Evolutionary conservation across 1,140 invertebrate species (phyloP), one percentile per base, ranked within the genome.

Genomic region (Leptopilina clavipes): DNA sequence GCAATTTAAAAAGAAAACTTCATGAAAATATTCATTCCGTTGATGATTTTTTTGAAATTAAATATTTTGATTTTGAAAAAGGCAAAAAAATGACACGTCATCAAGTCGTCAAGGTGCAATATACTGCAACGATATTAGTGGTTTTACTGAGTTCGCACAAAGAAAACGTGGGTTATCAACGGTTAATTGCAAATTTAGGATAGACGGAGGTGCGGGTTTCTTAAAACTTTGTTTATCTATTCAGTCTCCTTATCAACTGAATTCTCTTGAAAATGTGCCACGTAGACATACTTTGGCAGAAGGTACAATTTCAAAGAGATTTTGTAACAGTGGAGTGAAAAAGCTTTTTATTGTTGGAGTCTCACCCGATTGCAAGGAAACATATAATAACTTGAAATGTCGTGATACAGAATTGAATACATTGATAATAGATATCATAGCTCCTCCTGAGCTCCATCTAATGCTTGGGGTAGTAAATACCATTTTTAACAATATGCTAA

Each of bases 251-350:
- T 1, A 25, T 48, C 43, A 31, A 52, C 8, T 44, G 19, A 45
- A 72, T 17, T 8, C 31, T 12, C 14, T 48, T 48, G 45, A 31
- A 9, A 45, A 44, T 37, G 22, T 43, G 25, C 0, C 3, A 5
- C 22, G 45, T 44, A 71, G 73, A 70, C n/a, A 12, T 73, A 76
- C 43, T 18, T 79, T 76, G 37, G n/a, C 70, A 40, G 43, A 79
- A 37, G 74, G 74, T 18, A 44, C 74, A n/a, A 2, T 19, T 52
- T 44, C 72, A 12, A 77, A 79, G 45, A 71, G 45, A 71, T 76
- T 79, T 72, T 59, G 74, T 72, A 72, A 79, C 71, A 43, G 65
- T 18, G 73, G 78, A 12, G 78, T 79, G 12, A 79, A 79, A 65
- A 76, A 74, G 37, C 37, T 79, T 56, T 75, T 79, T 54, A 40